Evolutionary conservation across 1,140 invertebrate genomes (phyloP).

Genomic region (Ips typographus): DNA sequence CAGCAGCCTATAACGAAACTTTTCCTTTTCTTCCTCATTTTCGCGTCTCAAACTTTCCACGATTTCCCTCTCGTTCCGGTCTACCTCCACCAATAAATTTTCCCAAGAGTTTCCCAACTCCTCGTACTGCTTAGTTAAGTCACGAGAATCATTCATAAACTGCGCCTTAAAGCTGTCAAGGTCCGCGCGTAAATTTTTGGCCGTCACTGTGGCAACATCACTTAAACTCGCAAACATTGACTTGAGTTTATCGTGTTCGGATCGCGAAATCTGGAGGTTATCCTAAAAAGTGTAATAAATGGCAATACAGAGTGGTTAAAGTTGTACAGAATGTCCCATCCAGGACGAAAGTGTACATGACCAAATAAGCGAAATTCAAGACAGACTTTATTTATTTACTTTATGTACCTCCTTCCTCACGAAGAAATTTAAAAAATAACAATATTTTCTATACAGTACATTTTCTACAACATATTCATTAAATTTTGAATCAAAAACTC

Average conservation of each 20-base stretch:
- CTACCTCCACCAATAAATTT: conserved; percentile 56
- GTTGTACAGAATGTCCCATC: no score
- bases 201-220: conserved; percentile 57
- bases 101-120: conserved; percentile 59
- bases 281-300: conserved; percentile 53
- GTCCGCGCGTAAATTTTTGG: conserved; percentile 63
- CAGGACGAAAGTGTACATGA: no score
- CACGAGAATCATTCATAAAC: conserved; percentile 55
- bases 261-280: conserved; percentile 58
- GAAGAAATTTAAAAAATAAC: no score
- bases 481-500: no score
- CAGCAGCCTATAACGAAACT: conserved; percentile 17
- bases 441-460: no score
- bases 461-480: no score
- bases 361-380: no score
- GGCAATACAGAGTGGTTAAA: no score
- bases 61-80: conserved; percentile 59
- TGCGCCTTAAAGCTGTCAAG: conserved; percentile 59
- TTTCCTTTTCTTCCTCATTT: conserved; percentile 59
- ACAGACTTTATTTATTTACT: no score
- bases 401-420: no score
- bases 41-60: conserved; percentile 63
- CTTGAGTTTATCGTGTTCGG: conserved; percentile 58
- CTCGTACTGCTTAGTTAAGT: conserved; percentile 57
- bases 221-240: conserved; percentile 55